phyloP scores from a whole-genome alignment of 2,888 invertebrate genomes.

The Tubiluchus corallicola region DNA sequence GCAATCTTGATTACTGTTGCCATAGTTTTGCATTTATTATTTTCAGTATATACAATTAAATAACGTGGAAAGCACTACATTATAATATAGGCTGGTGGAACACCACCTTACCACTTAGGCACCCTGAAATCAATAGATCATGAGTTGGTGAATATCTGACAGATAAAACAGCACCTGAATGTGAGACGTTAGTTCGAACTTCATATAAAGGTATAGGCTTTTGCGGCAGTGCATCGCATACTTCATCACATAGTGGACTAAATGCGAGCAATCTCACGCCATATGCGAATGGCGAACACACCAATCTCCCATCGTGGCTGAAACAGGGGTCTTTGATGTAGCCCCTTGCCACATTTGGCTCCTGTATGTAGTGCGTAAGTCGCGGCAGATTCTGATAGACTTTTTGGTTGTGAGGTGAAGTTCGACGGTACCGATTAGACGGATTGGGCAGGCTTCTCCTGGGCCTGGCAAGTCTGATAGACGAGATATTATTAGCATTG shows the following conservation, averaged over 20 bases:
- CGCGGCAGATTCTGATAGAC: constrained; percentile 52
- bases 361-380: constrained; percentile 61
- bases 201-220: constrained; percentile 39
- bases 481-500: too few species aligned
- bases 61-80: too few species aligned
- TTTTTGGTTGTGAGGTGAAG: too few species aligned
- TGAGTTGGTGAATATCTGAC: constrained; percentile 74
- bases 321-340: constrained; percentile 84
- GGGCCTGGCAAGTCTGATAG: too few species aligned
- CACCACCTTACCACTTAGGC: constrained; percentile 64
- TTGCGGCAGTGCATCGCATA: constrained; percentile 46
- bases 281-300: constrained; percentile 71
- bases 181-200: constrained; percentile 49
- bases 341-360: constrained; percentile 70
- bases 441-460: too few species aligned
- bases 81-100: constrained; percentile 68
- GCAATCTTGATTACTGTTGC: too few species aligned
- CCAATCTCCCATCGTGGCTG: constrained; percentile 67
- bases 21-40: too few species aligned
- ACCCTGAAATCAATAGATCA: constrained; percentile 70
- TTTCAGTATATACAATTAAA: too few species aligned
- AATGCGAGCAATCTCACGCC: constrained; percentile 70
- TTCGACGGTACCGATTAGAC: too few species aligned
- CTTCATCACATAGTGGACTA: constrained; percentile 52
- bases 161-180: constrained; percentile 64